phyloP scores from a whole-genome alignment of 2,113 vertebrate genomes.

The Ciconia boyciana region DNA sequence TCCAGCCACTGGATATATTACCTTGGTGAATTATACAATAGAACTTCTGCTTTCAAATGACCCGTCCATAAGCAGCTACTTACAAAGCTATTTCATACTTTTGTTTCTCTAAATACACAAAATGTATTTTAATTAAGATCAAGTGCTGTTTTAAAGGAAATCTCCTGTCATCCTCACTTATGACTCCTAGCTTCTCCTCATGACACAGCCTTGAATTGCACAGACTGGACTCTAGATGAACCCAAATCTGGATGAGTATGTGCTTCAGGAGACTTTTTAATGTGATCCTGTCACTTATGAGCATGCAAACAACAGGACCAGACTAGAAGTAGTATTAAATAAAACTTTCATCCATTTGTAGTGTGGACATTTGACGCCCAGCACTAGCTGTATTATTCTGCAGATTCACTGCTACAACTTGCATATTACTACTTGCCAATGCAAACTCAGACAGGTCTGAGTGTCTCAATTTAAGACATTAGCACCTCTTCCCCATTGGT shows the following conservation, averaged over 20 bases:
- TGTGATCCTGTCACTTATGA: not conserved
- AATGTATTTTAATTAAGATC: not conserved
- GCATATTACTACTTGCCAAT: not conserved
- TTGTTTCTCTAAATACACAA: not conserved
- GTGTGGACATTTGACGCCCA: accelerated
- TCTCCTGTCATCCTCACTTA: not conserved
- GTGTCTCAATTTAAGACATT: not conserved
- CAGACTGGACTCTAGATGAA: not conserved
- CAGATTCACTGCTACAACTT: not conserved
- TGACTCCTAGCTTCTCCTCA: not conserved
- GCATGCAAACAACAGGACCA: not conserved
- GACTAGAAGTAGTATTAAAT: not conserved
- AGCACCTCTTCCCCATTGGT: not conserved
- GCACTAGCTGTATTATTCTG: not conserved
- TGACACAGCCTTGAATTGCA: not conserved
- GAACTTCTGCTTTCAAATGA: not conserved
- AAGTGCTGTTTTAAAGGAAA: not conserved
- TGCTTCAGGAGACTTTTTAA: not conserved
- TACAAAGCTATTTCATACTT: not conserved
- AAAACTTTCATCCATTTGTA: not conserved
- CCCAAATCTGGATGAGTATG: not conserved
- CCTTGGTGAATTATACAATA: not conserved
- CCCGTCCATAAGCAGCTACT: not conserved
- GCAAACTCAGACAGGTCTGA: not conserved
- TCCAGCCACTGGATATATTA: not conserved